Evolutionary conservation across 2,888 invertebrate genomes (phyloP), one percentile per base, ranked within the genome.

Genomic region (Drosophila histrio): DNA sequence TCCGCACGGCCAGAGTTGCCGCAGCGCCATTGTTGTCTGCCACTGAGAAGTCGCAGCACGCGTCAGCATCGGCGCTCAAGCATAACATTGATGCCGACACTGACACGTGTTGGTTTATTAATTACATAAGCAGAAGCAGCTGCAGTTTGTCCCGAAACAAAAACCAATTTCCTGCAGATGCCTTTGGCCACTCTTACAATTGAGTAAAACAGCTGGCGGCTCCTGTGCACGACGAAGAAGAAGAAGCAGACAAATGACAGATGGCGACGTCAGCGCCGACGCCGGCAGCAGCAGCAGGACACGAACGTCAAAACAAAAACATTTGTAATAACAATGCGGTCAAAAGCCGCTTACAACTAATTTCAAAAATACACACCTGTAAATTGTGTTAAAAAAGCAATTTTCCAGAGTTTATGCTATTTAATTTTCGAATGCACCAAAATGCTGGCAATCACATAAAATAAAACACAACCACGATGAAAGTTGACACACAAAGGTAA

Each of bases 61-160:
- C 87, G 84, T 68, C 77, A 52, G 44, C 56, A 57, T 26, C 58
- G 41, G 67, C 70, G 67, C 57, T 71, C 68, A 44, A 67, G 68
- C 77, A 57, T 59, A 73, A 71, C 77, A 43, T 13, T 56, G 46
- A 41, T 41, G 61, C 57, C 52, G 34, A 49, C 47, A 52, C 60
- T 52, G 87, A 75, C 83, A 84, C 87, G 88, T 83, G 83, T 87
- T 79, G 84, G 72, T 79, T 86, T 86, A 74, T 83, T 88, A 86
- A 87, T 84, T 80, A 72, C 74, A 84, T 82, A 84, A 88, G 85
- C 75, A 65, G 66, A 13, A 58, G 87, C 83, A 77, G 72, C 70
- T 80, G 78, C 74, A 66, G 60, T 70, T 79, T 58, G 53, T 65
- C 44, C 43, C 46, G 19, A 70, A 70, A 77, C 63, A 71, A 64